These are phyloP conservation scores for Alfaro cultratus DNA, from an alignment of 2,797 vertebrate species.

Conservation along the genomic window DNA sequence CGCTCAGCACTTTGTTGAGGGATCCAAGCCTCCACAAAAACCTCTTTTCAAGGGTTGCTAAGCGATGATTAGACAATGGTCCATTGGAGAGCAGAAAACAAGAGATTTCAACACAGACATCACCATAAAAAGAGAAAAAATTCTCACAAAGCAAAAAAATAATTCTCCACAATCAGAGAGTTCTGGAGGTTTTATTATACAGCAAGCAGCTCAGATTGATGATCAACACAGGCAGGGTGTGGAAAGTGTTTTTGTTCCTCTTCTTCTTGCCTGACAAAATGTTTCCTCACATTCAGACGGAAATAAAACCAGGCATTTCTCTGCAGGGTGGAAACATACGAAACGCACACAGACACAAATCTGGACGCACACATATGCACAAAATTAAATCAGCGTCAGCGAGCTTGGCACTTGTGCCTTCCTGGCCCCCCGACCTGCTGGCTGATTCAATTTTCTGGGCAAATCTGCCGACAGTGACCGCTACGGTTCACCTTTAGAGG, in stretches of 20 bases:
- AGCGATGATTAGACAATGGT: background rate
- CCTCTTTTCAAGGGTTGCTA: conserved; percentile 1
- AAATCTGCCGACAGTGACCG: conserved; percentile 71
- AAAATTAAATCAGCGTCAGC: conserved; percentile 69
- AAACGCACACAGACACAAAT: conserved; percentile 29
- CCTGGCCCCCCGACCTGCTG: conserved; percentile 70
- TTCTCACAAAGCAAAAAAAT: background rate
- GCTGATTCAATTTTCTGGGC: conserved; percentile 77
- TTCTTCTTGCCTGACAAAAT: background rate
- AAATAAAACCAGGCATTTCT: conserved; percentile 4
- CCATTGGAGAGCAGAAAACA: background rate
- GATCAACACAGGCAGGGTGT: background rate
- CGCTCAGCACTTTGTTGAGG: background rate
- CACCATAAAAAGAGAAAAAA: background rate
- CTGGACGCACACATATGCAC: conserved; percentile 21
- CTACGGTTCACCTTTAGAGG: conserved; percentile 73
- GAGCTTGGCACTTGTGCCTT: conserved; percentile 65
- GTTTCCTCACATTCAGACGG: background rate
- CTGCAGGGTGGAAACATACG: conserved; percentile 19
- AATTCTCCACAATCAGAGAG: background rate
- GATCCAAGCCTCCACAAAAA: background rate
- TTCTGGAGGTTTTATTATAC: background rate
- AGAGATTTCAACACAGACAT: background rate
- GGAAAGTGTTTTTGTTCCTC: background rate
- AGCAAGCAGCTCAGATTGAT: background rate